Evolutionary conservation across 2,113 vertebrate genomes (phyloP), one percentile per base, ranked within the genome.

Genomic region (Psephotus haematonotus): DNA sequence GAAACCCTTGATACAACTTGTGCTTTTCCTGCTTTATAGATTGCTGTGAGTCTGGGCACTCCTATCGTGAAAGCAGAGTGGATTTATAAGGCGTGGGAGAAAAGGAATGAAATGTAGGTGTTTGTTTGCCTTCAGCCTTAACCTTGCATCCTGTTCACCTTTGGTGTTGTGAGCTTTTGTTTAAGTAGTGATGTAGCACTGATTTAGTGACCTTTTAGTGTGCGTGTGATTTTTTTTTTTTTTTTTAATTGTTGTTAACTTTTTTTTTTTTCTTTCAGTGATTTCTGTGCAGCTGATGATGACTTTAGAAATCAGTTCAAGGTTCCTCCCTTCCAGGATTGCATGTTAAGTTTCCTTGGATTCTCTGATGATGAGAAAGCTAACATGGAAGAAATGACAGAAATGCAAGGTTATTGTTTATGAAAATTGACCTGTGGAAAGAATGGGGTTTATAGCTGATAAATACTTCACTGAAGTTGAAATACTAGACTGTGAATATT

Each of bases 341-440:
- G 99, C 79, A 82, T 98, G 93, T 97, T 99, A 86, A 99, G 99
- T 97, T 99, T 99, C 95, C 85, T 99, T 96, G 99, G 99, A 41
- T 99, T 99, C 97, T 99, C 99, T 41, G 98, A 99, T 65, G 99
- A 99, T 89, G 99, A 99, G 31, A 99, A 98, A 97, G 96, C 95
- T 71, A 99, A 98, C 96, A 99, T 99, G 99, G 99, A 99, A 98
- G 99, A 99, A 97, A 99, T 99, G 98, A 99, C 99, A 72, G 97
- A 98, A 92, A 99, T 99, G 98, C 99, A 99, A 86, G 99, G 99
- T 99, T 88, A 37, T 57, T 84, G 69, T 97, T 93, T 81, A 55
- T 82, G 27, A 23, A 55, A 60, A 31, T 41, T 83, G 35, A 39
- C n/a, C 17, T 46, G 5, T 78, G 39, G 67, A 46, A 83, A 17